Conservation (phyloP, 2,113 vertebrate species). For the Ibidorhyncha struthersii region DNA sequence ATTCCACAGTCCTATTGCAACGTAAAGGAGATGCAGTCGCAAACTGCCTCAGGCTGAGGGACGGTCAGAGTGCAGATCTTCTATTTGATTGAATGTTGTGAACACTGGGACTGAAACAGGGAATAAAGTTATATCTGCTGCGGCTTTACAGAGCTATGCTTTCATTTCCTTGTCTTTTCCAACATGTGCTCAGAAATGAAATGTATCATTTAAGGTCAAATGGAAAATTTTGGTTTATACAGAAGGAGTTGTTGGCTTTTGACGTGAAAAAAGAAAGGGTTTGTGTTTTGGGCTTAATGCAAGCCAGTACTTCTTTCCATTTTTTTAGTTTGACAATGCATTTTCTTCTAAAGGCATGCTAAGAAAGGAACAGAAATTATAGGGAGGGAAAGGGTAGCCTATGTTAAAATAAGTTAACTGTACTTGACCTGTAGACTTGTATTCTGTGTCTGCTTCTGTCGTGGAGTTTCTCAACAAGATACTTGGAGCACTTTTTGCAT, state of each 20-base stretch:
- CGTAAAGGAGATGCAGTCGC: neutral
- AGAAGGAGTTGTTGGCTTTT: neutral
- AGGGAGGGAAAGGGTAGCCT: neutral
- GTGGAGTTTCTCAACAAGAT: neutral
- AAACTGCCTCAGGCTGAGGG: neutral
- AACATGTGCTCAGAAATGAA: neutral
- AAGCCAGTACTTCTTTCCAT: neutral
- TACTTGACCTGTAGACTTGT: neutral
- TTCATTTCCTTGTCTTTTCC: neutral
- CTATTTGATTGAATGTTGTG: neutral
- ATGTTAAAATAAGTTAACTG: neutral
- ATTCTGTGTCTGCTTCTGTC: neutral
- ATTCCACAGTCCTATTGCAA: rapidly evolving
- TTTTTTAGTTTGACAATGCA: neutral
- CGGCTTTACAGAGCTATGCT: neutral
- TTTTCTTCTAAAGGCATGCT: neutral
- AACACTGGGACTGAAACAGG: neutral
- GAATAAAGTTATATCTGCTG: neutral
- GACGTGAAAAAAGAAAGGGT: neutral
- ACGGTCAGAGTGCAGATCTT: neutral
- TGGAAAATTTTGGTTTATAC: neutral
- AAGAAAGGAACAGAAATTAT: constrained; percentile 31
- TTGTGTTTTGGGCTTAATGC: neutral
- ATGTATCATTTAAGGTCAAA: neutral
- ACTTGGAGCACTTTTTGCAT: neutral